These are phyloP conservation scores for Clunio marinus DNA, from an alignment of 2,888 invertebrate genomes.

Conservation along the genomic window DNA sequence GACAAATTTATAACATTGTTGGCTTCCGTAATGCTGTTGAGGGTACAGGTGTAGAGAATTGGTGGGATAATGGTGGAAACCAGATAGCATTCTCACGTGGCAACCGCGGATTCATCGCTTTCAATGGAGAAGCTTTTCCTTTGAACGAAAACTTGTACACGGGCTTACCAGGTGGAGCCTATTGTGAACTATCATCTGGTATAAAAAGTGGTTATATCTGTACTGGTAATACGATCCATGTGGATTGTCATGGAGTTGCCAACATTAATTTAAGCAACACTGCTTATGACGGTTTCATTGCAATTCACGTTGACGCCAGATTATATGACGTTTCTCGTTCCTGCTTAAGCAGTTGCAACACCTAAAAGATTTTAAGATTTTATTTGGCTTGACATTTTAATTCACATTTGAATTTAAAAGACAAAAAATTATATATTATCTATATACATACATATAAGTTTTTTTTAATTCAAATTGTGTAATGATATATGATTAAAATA, in stretches of 20 bases:
- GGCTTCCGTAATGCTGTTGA: constrained; percentile 63
- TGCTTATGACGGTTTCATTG: constrained; percentile 65
- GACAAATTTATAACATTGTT: constrained; percentile 69
- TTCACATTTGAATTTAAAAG: too few relatives aligned
- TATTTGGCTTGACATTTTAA: too few relatives aligned
- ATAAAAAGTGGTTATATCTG: constrained; percentile 52
- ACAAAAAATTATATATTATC: too few relatives aligned
- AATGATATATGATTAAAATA: too few relatives aligned
- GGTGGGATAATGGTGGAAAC: constrained; percentile 73
- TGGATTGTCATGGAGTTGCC: constrained; percentile 58
- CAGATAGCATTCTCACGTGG: constrained; percentile 77
- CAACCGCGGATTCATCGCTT: constrained; percentile 63
- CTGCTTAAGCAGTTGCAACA: too few relatives aligned
- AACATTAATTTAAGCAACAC: constrained; percentile 50
- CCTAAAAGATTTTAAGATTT: too few relatives aligned
- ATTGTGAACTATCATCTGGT: constrained; percentile 67
- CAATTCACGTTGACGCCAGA: constrained; percentile 58
- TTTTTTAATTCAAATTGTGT: too few relatives aligned
- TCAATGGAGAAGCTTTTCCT: constrained; percentile 54
- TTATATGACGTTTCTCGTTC: too few relatives aligned
- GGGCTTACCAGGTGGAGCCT: constrained; percentile 58
- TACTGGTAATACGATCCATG: constrained; percentile 59
- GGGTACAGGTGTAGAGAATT: constrained; percentile 56
- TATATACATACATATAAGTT: too few relatives aligned
- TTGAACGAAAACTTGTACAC: constrained; percentile 54